Evolutionary conservation across 2,113 vertebrate species (phyloP), one percentile per base, ranked within the genome.

Genomic region (Corythaeola cristata): DNA sequence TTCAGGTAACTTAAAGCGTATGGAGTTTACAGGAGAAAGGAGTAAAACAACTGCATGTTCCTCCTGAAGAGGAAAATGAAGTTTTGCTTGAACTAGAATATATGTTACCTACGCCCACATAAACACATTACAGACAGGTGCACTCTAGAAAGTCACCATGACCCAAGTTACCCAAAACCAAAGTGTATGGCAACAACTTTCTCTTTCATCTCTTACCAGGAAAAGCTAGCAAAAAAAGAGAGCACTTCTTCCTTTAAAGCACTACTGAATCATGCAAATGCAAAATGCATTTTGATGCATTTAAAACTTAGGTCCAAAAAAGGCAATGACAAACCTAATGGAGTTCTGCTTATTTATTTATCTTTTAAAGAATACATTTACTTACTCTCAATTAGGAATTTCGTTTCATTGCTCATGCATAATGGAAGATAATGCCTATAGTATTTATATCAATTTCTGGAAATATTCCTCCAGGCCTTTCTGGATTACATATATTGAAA

Each of bases 91-190:
- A 50, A 52, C 16, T 41, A 6, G 4, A 53, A 91, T 71, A 44
- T n/a, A 47, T 0, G 1, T 20, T 39, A 41, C 6, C 21, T 23
- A 17, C 5, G 14, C 27, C 18, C 75, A 67, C 33, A 75, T 8
- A 44, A 45, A 80, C 12, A 62, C 8, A 9, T 2, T 32, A 28
- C 9, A n/a, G 47, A 68, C 17, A 72, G 32, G 53, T 20, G 18
- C 12, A 68, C 11, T 33, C 62, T 33, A 28, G 17, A n/a, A 78
- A 60, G 24, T 24, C 18, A 49, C 19, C 22, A 17, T 7, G 6
- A n/a, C 30, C 5, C 28, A 55, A 11, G 39, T 22, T n/a, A 73
- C 12, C 12, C 28, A 19, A 60, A 67, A 68, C 4, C 12, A 60
- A 68, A n/a, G 24, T 2, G 6, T 55, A 55, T 5, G 15, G 16